phyloP scores from a whole-genome alignment of 2,888 invertebrate species.

The Chrysotoxum bicinctum region DNA sequence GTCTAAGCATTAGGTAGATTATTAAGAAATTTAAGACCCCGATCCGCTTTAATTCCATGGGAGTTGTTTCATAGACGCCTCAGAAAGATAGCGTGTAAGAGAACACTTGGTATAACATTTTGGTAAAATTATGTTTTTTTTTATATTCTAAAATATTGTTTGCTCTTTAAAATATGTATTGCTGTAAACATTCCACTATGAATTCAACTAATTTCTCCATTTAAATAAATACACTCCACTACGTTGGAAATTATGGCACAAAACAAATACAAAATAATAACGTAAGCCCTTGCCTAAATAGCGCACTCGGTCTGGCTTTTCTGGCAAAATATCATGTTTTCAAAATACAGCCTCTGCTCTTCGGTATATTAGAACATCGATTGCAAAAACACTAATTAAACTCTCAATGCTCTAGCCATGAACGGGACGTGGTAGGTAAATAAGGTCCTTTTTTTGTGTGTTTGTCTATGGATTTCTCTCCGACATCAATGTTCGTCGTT shows the following conservation, averaged over 20 bases:
- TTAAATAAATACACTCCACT: constrained; percentile 1
- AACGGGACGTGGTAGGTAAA: neutral
- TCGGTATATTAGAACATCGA: constrained; percentile 28
- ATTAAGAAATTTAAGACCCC: too few relatives aligned
- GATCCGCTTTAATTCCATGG: too few relatives aligned
- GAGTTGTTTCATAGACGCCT: too few relatives aligned
- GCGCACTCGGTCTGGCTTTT: neutral
- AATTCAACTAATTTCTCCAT: constrained; percentile 11
- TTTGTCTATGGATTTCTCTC: neutral
- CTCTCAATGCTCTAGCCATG: neutral
- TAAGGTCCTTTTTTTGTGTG: neutral
- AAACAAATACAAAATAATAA: constrained; percentile 7
- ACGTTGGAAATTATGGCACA: neutral
- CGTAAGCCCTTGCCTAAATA: neutral
- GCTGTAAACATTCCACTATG: neutral
- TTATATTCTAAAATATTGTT: neutral
- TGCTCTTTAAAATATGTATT: neutral
- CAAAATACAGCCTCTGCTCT: constrained; percentile 32
- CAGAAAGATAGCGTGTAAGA: too few relatives aligned
- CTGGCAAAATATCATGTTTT: constrained; percentile 27
- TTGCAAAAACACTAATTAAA: constrained; percentile 60
- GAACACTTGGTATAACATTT: too few relatives aligned
- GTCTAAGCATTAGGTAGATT: too few relatives aligned
- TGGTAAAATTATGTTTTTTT: neutral
- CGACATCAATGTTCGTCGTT: neutral